Evolutionary conservation across 1,140 invertebrate genomes (phyloP), one percentile per base, ranked within the genome.

Genomic region (Amyelois transitella): DNA sequence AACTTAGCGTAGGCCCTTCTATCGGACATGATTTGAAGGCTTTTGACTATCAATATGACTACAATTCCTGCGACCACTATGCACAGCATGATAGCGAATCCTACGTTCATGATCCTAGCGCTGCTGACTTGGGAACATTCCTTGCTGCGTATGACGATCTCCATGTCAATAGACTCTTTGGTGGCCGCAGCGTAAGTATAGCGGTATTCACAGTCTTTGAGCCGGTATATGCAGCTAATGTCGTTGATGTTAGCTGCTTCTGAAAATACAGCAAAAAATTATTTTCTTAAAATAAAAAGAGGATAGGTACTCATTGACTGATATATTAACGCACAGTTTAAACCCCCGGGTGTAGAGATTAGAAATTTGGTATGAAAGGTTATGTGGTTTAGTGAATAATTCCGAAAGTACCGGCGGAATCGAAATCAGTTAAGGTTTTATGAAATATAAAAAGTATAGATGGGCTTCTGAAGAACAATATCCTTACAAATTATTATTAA

Each of bases 1-100:
- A 91, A 91, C 20, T 78, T 81, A 0, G 86, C 89, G 64, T 88
- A 91, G 0, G 90, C 90, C 17, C 81, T 72, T 25, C 86, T 85
- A 56, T 91, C 90, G 1, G 83, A 86, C 0, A 84, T 58, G 0
- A 86, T 73, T 28, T 90, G 81, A 0, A 75, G 88, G 48, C 75
- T 77, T 64, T 88, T 88, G 2, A 88, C 38, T 0, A 78, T 60
- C 14, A 83, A 62, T 10, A 91, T 86, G 0, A 84, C 20, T 0
- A 90, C 25, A 0, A 90, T n/a, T 0, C 90, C 90, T 0, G 76
- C 54, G 0, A 88, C 62, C 18, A 90, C 58, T 0, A 90, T 89
- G 20, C 81, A 81, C 0, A 69, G 65, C 56, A 89, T 83, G 21
- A 89, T 88, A 18, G 83, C 68, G 0, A 90, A 59, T 0, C 65